Conservation (phyloP, 92 coral and sea anemone genomes). For the Porites rus region DNA sequence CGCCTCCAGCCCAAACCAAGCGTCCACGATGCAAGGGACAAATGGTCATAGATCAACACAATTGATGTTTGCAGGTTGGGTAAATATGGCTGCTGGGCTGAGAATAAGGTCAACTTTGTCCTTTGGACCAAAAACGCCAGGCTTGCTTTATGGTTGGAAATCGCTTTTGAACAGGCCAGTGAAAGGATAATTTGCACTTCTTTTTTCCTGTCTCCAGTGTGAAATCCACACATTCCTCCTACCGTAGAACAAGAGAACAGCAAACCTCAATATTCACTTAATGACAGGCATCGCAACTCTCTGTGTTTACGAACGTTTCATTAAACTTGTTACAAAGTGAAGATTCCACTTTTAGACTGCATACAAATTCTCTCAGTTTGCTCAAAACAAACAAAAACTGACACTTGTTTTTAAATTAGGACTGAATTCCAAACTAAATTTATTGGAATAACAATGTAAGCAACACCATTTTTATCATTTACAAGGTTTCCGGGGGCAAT, state of each 20-base stretch:
- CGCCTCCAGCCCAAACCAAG: constrained; percentile 72
- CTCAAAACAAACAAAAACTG: no score
- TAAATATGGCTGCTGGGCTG: constrained; percentile 57
- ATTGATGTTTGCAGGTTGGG: constrained; percentile 27
- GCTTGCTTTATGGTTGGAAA: constrained; percentile 28
- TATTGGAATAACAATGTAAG: no score
- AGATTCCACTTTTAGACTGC: no score
- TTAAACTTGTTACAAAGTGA: no score
- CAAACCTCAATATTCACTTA: constrained; percentile 46
- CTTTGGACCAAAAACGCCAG: constrained; percentile 37
- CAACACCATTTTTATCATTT: no score
- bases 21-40: constrained; percentile 72
- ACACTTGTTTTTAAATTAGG: no score
- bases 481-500: no score
- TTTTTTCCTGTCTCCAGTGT: constrained; percentile 41
- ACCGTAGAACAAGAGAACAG: constrained; percentile 53
- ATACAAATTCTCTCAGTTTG: no score
- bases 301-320: no score
- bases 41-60: constrained; percentile 52
- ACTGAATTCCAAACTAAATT: no score
- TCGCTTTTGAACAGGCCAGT: constrained; percentile 44
- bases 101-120: constrained; percentile 58
- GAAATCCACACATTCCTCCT: constrained; percentile 54
- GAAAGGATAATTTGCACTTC: constrained; percentile 47
- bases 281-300: no score